Base-by-base conservation (phyloP, 1,140 invertebrate genomes). In the Brachionus asplanchnoidis region DNA sequence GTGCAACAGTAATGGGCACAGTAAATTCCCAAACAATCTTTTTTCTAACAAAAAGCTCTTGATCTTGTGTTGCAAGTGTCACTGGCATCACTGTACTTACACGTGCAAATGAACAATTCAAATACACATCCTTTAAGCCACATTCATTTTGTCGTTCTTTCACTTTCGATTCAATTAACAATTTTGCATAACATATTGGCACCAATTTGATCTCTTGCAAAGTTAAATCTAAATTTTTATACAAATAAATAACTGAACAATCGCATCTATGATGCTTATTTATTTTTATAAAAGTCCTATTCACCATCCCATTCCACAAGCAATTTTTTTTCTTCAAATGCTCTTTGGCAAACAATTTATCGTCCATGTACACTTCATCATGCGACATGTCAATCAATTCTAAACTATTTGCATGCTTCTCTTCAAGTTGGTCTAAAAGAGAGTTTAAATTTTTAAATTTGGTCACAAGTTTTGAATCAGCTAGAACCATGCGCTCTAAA, bases 391-490 rank as follows among this genome's bases (percentile, higher is more conserved):
- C 68, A 40, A 73, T 40, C 17, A 73, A 42, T 40, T 73, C 17
- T 20, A 73, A 73, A 20, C 42, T 68, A 68, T n/a, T 32, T 40
- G 6, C 26, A 68, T 68, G 1, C n/a, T 20, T 40, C 20, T 5
- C 17, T 23, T 73, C 36, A 17, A 73, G 20, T 20, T 73, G 17
- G 20, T 73, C 40, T 73, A 73, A 20, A 42, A 73, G n/a, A n/a
- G 28, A 40, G 32, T 73, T 73, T 73, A 73, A 73, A 73, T 73
- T 73, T 73, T 73, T 42, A 17, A 40, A 73, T 42, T 73, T 73
- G 14, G 32, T 40, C 6, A 73, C 6, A 17, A 40, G 23, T 17
- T 68, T 68, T 3, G 66, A 68, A 5, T 68, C 66, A 20, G 66
- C 66, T 11, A 68, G 66, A 32, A 0, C 7, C 28, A 68, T n/a